A percentile compares a stretch with the other conserved stretches of the same genome.
phyloP scores from a whole-genome alignment of 2,113 vertebrate species.

The Amazona vittata region DNA sequence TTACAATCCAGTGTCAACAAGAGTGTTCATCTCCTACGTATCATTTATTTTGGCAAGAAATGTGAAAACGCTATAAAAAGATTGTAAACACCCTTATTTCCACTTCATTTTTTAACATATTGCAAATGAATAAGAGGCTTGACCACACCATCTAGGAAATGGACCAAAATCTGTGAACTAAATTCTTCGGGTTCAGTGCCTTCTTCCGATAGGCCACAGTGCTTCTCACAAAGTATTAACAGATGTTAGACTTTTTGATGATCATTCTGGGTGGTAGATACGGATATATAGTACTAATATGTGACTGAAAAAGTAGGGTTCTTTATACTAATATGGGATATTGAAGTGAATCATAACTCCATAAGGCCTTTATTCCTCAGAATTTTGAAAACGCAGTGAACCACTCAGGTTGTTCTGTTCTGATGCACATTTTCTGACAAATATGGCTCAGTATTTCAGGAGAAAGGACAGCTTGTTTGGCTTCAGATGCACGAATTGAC shows the following conservation, averaged over 20 bases:
- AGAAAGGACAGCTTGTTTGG: not conserved
- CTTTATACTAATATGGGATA: not conserved
- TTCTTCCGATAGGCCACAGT: not conserved
- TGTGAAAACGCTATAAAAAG: not conserved
- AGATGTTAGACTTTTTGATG: not conserved
- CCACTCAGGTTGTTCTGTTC: not conserved
- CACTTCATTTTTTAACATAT: not conserved
- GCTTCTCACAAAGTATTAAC: not conserved
- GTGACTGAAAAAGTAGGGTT: accelerated
- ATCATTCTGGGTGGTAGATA: not conserved
- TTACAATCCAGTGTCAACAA: not conserved
- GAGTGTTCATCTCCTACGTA: not conserved
- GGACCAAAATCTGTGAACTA: not conserved
- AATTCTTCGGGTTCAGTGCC: not conserved
- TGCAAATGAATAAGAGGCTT: not conserved
- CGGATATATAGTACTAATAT: not conserved
- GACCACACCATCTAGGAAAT: accelerated
- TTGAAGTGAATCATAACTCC: not conserved
- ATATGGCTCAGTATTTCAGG: not conserved
- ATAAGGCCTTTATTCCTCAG: not conserved
- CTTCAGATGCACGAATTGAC: not conserved
- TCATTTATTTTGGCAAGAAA: not conserved
- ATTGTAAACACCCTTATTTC: not conserved
- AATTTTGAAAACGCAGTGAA: not conserved
- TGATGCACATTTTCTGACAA: accelerated